Conservation (phyloP, 1,140 invertebrate species). For the Drosophila neocordata region DNA sequence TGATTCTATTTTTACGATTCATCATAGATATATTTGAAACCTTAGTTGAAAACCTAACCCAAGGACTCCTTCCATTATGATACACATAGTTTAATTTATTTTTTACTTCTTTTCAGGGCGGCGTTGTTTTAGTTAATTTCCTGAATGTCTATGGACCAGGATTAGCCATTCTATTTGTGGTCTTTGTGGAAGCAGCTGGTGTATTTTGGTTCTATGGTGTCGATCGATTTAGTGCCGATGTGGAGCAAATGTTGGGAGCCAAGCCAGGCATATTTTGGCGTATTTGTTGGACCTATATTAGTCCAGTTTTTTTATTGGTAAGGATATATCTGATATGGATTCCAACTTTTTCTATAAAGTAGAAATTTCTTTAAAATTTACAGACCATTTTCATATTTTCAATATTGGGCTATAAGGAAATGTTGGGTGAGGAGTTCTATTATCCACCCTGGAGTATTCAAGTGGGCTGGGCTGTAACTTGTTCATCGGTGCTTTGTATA, state of each 20-base stretch:
- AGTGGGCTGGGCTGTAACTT: slow-evolving; percentile 95
- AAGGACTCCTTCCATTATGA: too few species aligned
- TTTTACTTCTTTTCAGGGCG: slow-evolving; percentile 87
- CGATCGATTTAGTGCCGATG: slow-evolving; percentile 93
- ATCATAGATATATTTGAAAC: too few species aligned
- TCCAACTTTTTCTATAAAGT: too few species aligned
- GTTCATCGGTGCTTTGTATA: slow-evolving; percentile 96
- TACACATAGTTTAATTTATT: too few species aligned
- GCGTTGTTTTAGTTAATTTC: slow-evolving; percentile 97
- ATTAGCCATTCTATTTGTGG: slow-evolving; percentile 97
- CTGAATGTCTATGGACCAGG: slow-evolving; percentile 98
- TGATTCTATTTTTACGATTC: too few species aligned
- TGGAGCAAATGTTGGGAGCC: slow-evolving; percentile 95
- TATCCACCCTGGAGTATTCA: slow-evolving; percentile 96
- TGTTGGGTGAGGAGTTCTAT: slow-evolving; percentile 93
- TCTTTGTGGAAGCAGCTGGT: slow-evolving; percentile 97
- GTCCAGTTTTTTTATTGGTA: slow-evolving; percentile 91
- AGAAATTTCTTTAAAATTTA: slow-evolving; percentile 39
- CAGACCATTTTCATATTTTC: slow-evolving; percentile 96
- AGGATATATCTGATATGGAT: too few species aligned
- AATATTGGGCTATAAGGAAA: slow-evolving; percentile 92
- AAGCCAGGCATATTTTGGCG: slow-evolving; percentile 95
- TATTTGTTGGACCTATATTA: slow-evolving; percentile 96
- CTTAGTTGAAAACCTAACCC: too few species aligned
- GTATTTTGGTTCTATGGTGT: slow-evolving; percentile 99